Evolutionary conservation across 1,140 invertebrate species (phyloP).

Genomic region (Chrysopa pallens): DNA sequence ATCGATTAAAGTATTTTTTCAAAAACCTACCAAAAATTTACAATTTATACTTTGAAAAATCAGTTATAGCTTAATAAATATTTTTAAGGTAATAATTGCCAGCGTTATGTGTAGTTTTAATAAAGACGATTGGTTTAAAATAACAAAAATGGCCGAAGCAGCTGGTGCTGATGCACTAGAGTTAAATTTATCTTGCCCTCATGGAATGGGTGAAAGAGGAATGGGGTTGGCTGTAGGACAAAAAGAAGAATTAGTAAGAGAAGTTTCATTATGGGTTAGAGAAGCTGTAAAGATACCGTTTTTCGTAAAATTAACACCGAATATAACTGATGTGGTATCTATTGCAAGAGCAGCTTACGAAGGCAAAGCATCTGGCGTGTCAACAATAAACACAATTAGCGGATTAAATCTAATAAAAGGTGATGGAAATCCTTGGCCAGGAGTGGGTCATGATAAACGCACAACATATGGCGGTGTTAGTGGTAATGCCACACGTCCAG

Average conservation of each 20-base stretch:
- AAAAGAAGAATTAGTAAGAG: conserved; percentile 69
- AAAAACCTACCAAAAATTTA: no score
- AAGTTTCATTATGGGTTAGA: conserved; percentile 83
- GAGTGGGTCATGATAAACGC: conserved; percentile 55
- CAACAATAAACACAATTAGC: conserved; percentile 92
- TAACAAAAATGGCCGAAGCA: conserved; percentile 60
- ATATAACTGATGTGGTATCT: conserved; percentile 81
- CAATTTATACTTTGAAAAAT: no score
- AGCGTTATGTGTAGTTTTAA: conserved; percentile 93
- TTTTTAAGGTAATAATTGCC: conserved; percentile 73
- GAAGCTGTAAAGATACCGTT: conserved; percentile 82
- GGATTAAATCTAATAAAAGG: conserved; percentile 77
- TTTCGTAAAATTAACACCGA: conserved; percentile 95
- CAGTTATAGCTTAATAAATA: no score
- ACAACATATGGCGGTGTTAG: conserved; percentile 96
- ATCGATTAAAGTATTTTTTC: no score
- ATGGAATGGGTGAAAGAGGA: conserved; percentile 94
- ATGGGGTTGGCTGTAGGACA: conserved; percentile 98
- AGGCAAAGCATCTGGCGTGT: conserved; percentile 86
- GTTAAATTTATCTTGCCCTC: conserved; percentile 92
- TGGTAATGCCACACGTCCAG: conserved; percentile 87
- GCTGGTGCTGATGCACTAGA: conserved; percentile 90
- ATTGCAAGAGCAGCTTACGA: conserved; percentile 84
- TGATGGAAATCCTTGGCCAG: conserved; percentile 77
- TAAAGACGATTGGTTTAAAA: conserved; percentile 71